Base-by-base conservation (phyloP, 35 echinoderm and acorn worm genomes). In the Patiria miniata region DNA sequence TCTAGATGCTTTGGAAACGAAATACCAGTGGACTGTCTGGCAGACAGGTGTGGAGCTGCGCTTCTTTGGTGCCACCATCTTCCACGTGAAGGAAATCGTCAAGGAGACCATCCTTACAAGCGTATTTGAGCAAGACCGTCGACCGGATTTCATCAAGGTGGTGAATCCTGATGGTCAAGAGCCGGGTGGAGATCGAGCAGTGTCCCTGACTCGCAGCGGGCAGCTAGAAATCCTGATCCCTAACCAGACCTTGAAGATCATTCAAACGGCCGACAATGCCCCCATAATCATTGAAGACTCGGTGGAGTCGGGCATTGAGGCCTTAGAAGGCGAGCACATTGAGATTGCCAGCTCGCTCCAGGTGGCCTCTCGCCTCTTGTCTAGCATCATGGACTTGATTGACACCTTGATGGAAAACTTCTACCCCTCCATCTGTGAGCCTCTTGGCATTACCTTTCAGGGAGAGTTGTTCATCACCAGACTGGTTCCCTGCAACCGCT, bases 401-500 rank as follows among this genome's bases (percentile, higher is more conserved):
- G 96, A 99, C 59, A 91, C 84, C 37, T 58, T 99, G 56, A 79
- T 99, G 29, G 96, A 99, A 16, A 94, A 99, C 80, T 99, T 94
- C 59, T 99, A 99, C 79, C 96, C 96, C 30, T 85, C 86, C 15
- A 83, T 99, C 22, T 91, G 93, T 51, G 96, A 99, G 44, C 89
- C 89, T 0, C 78, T 99, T 4, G 89, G 96, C 8, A 91, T 87
- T 3, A 99, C 96, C 0, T 94, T 90, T 37, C 78, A 91, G 36
- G 96, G 96, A 17, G 92, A 99, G 80, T 83, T 94, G 36, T 94
- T 99, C 77, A 94, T 99, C 83, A 94, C 92, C 17, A 91, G 96
- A 40, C 79, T 99, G 7, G 93, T 94, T 2, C 96, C 96, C 6
- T 99, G 96, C 78, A 78, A 61, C 39, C 90, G 84, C 37, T 99